Evolutionary conservation across 2,888 invertebrate species (phyloP).

Genomic region (Patella pellucida): DNA sequence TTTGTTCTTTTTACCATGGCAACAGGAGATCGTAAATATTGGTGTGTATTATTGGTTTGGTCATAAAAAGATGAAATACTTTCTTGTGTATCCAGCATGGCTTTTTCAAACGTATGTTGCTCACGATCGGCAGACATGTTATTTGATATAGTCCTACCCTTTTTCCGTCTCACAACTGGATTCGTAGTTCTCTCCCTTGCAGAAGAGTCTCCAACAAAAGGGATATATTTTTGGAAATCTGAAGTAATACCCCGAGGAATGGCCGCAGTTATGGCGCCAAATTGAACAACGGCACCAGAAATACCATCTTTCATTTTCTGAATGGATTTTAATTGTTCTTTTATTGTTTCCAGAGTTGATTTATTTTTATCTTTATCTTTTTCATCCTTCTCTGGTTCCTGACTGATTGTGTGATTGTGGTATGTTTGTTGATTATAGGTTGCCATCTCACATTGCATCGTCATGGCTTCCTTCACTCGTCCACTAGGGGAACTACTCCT

Average conservation of each 20-base stretch:
- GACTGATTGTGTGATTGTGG: conserved; percentile 12
- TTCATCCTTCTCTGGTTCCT: conserved; percentile 9
- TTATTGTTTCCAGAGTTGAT: conserved; percentile 18
- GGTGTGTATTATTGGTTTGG: neutral
- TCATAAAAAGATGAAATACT: conserved; percentile 42
- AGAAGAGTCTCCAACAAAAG: conserved; percentile 9
- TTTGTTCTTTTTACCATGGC: neutral
- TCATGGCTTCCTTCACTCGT: neutral
- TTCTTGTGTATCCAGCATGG: conserved; percentile 39
- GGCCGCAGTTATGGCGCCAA: conserved; percentile 1
- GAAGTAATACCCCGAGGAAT: conserved; percentile 3
- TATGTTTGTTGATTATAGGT: conserved; percentile 19
- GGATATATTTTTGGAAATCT: conserved; percentile 23
- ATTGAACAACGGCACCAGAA: conserved; percentile 12
- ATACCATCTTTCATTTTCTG: conserved; percentile 20
- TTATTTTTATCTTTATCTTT: conserved; percentile 10
- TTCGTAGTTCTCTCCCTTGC: neutral
- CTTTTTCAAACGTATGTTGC: conserved; percentile 32
- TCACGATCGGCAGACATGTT: conserved; percentile 8
- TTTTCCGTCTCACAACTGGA: neutral
- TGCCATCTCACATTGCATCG: neutral
- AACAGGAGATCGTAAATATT: conserved; percentile 2
- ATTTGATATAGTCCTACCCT: neutral
- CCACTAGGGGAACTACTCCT: neutral
- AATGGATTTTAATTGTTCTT: conserved; percentile 18